These are phyloP conservation scores for Leptinotarsa texana DNA, from an alignment of 1,140 invertebrate genomes.

Conservation along the genomic window DNA sequence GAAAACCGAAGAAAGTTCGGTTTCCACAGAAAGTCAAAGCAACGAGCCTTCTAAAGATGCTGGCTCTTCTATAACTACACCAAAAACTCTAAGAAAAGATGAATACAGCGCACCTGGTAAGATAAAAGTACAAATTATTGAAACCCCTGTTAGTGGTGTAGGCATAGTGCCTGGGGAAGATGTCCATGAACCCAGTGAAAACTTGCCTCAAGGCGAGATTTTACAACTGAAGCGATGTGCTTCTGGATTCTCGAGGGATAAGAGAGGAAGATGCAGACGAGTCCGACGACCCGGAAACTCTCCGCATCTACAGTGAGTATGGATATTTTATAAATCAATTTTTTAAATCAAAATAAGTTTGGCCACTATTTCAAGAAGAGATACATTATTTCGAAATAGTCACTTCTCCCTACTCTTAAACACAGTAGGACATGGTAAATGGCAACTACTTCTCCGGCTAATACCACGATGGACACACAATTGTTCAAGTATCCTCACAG, in stretches of 20 bases:
- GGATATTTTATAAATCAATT: background rate
- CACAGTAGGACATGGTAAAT: too few relatives aligned
- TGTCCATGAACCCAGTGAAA: constrained; percentile 18
- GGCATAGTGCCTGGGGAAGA: constrained; percentile 37
- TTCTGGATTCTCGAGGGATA: constrained; percentile 49
- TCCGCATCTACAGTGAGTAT: constrained; percentile 45
- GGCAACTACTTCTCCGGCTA: too few relatives aligned
- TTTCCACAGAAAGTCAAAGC: background rate
- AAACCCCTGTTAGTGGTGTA: constrained; percentile 26
- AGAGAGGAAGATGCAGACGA: constrained; percentile 50
- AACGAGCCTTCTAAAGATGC: background rate
- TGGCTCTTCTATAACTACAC: constrained; percentile 18
- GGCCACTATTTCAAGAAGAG: too few relatives aligned
- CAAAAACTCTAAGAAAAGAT: constrained; percentile 5
- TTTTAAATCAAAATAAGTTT: background rate
- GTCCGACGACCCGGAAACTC: constrained; percentile 41
- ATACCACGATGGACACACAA: too few relatives aligned
- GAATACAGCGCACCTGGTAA: constrained; percentile 35
- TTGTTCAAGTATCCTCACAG: too few relatives aligned
- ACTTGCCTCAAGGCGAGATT: constrained; percentile 35
- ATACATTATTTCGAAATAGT: too few relatives aligned
- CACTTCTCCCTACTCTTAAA: too few relatives aligned
- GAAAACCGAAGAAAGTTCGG: constrained; percentile 16
- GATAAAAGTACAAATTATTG: constrained; percentile 46
- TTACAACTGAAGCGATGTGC: constrained; percentile 43